Evolutionary conservation across 1,140 invertebrate genomes (phyloP), one percentile per base, ranked within the genome.

Genomic region (Pentalonia nigronervosa): DNA sequence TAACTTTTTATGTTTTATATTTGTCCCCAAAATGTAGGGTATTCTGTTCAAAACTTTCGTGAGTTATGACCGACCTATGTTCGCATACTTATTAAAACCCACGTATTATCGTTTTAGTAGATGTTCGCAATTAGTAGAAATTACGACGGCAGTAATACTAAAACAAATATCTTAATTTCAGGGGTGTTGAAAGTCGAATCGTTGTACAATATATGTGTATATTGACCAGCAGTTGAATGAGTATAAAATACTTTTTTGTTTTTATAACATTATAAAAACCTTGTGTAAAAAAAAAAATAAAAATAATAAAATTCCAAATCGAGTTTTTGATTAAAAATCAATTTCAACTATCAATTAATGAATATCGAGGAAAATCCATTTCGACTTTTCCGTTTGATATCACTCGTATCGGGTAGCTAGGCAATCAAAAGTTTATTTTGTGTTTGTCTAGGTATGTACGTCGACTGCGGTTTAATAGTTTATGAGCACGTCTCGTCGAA

Each of bases 1-100:
- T 45, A 90, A 90, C 89, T 90, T 90, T 90, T 90, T 45, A 88
- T 67, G 56, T 90, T 41, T 88, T 36, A 36, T 89, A 89, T 45
- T 34, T 34, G 23, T 60, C 34, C 50, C 36, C 7, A 45, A 90
- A 90, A 90, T 67, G 2, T 25, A n/a, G 36, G 36, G 53, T 67
- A 20, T 67, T 30, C 50, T 50, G 23, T 56, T 41, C 30, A 36
- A 89, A 89, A 56, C 50, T 89, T 89, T 89, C 50, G 6, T 56
- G 50, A 89, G 23, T 89, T 56, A 89, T 34, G 34, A 41, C 88
- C n/a, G 21, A 41, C 50, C 88, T 89, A 56, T 89, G 53, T 34
- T 34, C n/a, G 87, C 48, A 53, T 89, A 89, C n/a, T 88, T 88
- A 88, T 50, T 48, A 88, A 87, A 48, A 87, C 30, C 45, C 47